Conservation (phyloP, 30 jellyfish, hydroid and myxozoan genomes). For the Aurelia sp. region DNA sequence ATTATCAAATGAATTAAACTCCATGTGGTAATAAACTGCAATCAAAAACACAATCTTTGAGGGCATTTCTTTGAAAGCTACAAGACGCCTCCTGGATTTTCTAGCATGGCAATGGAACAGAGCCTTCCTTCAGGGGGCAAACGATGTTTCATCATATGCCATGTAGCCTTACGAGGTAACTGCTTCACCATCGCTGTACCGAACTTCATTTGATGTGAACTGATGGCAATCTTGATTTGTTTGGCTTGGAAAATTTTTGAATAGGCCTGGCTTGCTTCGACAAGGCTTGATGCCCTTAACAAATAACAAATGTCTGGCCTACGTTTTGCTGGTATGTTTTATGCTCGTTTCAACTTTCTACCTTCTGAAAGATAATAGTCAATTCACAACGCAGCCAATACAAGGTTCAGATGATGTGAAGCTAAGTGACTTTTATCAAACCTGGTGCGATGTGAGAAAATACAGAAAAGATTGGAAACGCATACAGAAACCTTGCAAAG, state of each 20-base stretch:
- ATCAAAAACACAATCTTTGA: too few species aligned
- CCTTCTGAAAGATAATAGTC: not conserved
- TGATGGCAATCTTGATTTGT: too few species aligned
- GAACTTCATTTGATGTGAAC: too few species aligned
- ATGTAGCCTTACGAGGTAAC: too few species aligned
- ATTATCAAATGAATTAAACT: too few species aligned
- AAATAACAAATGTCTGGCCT: slow-evolving; percentile 23
- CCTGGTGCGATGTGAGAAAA: slow-evolving; percentile 63
- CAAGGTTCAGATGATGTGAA: slow-evolving; percentile 18
- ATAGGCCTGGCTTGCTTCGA: not conserved
- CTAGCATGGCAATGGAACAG: too few species aligned
- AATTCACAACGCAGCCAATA: not conserved
- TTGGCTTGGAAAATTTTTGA: not conserved
- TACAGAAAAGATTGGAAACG: slow-evolving; percentile 65
- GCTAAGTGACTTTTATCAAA: slow-evolving; percentile 28
- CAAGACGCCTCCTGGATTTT: too few species aligned
- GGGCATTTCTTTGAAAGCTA: too few species aligned
- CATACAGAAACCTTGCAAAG: slow-evolving; percentile 63
- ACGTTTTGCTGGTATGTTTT: slow-evolving; percentile 9
- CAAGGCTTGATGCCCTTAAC: slow-evolving; percentile 7
- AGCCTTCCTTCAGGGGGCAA: too few species aligned
- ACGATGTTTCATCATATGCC: too few species aligned
- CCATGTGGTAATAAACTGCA: too few species aligned
- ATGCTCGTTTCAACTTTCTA: slow-evolving; percentile 11
- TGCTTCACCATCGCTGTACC: too few species aligned